Conservation (phyloP, 1,140 invertebrate genomes). For the Tetramorium simillimum region DNA sequence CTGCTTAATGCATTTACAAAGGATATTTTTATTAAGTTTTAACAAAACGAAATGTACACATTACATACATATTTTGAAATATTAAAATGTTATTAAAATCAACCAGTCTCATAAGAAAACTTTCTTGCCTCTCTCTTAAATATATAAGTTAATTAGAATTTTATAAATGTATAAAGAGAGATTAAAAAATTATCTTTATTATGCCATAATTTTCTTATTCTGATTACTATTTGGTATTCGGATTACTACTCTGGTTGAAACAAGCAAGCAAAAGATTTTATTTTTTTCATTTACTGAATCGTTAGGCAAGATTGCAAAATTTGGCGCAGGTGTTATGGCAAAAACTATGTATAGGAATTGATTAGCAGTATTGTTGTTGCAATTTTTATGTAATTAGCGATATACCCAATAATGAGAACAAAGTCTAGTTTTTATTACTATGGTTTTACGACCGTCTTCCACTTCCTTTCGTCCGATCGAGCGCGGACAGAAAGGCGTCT, state of each 20-base stretch:
- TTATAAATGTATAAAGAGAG: not conserved
- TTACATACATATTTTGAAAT: not conserved
- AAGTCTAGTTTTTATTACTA: slow-evolving; percentile 7
- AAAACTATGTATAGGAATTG: not conserved
- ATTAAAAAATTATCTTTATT: not conserved
- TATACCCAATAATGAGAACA: not conserved
- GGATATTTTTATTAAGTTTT: not conserved
- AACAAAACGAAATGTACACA: not conserved
- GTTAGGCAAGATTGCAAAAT: not conserved
- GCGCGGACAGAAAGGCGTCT: not conserved
- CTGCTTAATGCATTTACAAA: not conserved
- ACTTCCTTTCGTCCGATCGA: not conserved
- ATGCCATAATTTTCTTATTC: not conserved
- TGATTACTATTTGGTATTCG: not conserved
- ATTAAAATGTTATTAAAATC: not conserved
- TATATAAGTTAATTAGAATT: not conserved
- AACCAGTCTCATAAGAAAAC: no score
- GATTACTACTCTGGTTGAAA: not conserved
- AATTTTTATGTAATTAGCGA: slow-evolving; percentile 21
- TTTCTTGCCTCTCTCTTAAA: not conserved
- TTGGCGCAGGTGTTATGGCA: not conserved
- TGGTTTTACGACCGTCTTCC: not conserved
- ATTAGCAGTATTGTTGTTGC: not conserved
- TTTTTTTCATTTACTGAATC: not conserved
- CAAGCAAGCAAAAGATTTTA: not conserved